Conservation (phyloP, 2,888 invertebrate genomes). For the Spodoptera exigua region DNA sequence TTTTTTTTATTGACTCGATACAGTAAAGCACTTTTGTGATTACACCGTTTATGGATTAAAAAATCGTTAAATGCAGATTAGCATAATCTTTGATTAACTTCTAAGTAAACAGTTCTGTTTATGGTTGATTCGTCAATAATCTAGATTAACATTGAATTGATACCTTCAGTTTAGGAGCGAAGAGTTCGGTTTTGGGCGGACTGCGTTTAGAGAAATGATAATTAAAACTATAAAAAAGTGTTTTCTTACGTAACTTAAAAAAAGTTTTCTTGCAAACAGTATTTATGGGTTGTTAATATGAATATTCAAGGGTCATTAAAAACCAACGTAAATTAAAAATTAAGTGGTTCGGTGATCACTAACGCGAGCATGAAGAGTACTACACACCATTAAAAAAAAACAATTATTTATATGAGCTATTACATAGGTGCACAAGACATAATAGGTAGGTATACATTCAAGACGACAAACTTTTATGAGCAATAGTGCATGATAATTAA, state of each 20-base stretch:
- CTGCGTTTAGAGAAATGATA: neutral
- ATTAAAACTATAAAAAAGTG: constrained; percentile 14
- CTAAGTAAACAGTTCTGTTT: constrained; percentile 29
- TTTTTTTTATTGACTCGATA: constrained; percentile 52
- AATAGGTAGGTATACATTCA: too few relatives aligned
- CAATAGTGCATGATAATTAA: too few relatives aligned
- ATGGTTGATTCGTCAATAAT: constrained; percentile 13
- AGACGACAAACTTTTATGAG: too few relatives aligned
- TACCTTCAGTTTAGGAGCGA: neutral
- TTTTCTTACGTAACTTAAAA: constrained; percentile 2
- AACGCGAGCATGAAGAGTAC: too few relatives aligned
- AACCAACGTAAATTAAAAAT: neutral
- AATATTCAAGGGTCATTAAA: constrained; percentile 5
- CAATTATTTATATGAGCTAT: too few relatives aligned
- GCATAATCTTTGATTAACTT: constrained; percentile 38
- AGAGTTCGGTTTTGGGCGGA: neutral
- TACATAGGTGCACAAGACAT: too few relatives aligned
- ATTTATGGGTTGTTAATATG: constrained; percentile 5
- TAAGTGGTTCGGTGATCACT: too few relatives aligned
- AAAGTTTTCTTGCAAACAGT: constrained; percentile 3
- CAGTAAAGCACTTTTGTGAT: constrained; percentile 42
- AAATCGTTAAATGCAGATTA: constrained; percentile 39
- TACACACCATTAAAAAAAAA: too few relatives aligned
- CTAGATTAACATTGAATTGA: constrained; percentile 17
- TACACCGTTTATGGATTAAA: constrained; percentile 22